Evolutionary conservation across 2,888 invertebrate species (phyloP).

Genomic region (Acronicta alni): DNA sequence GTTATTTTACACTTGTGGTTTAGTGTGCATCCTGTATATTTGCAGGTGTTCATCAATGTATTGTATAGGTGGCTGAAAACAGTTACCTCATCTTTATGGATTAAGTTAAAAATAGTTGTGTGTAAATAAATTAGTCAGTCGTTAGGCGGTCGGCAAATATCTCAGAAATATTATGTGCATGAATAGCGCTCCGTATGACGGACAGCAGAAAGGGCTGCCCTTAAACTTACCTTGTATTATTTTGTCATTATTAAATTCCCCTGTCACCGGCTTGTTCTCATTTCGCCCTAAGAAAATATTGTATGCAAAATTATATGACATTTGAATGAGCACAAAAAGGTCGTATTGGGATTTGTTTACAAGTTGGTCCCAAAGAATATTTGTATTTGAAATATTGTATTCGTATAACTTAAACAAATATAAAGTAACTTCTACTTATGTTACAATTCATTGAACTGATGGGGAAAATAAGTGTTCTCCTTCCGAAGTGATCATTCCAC

Average conservation of each 20-base stretch:
- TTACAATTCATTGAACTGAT: constrained; percentile 38
- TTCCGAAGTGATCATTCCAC: constrained; percentile 37
- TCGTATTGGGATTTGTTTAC: constrained; percentile 80
- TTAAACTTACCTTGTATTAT: constrained; percentile 88
- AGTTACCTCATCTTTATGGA: constrained; percentile 44
- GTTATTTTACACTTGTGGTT: constrained; percentile 11
- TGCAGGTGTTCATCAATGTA: constrained; percentile 37
- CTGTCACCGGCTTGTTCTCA: constrained; percentile 85
- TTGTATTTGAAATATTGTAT: constrained; percentile 60
- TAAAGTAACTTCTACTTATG: constrained; percentile 30
- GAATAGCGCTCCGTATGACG: constrained; percentile 87
- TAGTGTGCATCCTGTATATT: constrained; percentile 25
- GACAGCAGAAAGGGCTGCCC: constrained; percentile 88
- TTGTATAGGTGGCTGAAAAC: constrained; percentile 28
- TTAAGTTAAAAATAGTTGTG: constrained; percentile 57
- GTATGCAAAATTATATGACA: constrained; percentile 90
- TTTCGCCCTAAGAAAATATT: constrained; percentile 87
- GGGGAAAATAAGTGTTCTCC: constrained; percentile 22
- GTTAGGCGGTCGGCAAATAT: constrained; percentile 85
- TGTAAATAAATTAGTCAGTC: constrained; percentile 81
- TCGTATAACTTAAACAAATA: constrained; percentile 46
- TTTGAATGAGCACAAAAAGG: constrained; percentile 86
- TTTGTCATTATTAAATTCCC: constrained; percentile 90
- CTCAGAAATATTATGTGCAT: constrained; percentile 87
- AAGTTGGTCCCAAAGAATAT: constrained; percentile 65